phyloP scores from a whole-genome alignment of 2,797 vertebrate species.

The Enteromius radiatus region DNA sequence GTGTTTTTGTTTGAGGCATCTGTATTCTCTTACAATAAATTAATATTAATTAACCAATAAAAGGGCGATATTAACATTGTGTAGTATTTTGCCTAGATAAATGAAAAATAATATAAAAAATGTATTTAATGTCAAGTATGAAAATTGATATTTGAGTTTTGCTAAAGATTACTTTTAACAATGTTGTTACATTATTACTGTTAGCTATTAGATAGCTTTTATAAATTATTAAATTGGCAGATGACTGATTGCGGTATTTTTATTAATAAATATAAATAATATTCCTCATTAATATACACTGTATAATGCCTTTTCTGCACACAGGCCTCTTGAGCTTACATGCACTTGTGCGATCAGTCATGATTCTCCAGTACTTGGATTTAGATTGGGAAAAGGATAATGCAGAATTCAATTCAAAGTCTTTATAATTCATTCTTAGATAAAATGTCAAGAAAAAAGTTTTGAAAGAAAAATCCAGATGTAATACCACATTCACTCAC shows the following conservation, averaged over 20 bases:
- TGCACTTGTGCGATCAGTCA: not conserved
- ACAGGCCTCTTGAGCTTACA: not conserved
- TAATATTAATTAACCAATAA: not conserved
- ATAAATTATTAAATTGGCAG: not conserved
- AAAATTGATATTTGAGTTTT: not conserved
- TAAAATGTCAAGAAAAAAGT: constrained; percentile 6
- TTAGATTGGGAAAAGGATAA: constrained; percentile 11
- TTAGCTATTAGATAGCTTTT: not conserved
- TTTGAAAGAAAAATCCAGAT: constrained; percentile 17
- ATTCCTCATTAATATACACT: not conserved
- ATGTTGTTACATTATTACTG: not conserved
- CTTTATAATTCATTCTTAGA: constrained; percentile 16
- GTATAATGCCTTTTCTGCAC: not conserved
- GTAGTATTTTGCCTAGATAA: not conserved
- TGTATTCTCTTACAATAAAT: not conserved
- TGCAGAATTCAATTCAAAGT: not conserved
- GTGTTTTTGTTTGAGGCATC: not conserved
- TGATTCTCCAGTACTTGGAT: not conserved
- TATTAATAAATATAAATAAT: not conserved
- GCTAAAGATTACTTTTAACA: not conserved
- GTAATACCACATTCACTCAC: constrained; percentile 27
- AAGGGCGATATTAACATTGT: not conserved
- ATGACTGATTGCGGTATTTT: not conserved
- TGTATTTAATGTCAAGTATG: not conserved
- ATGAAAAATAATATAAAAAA: not conserved